Conservation (phyloP, 1,140 invertebrate species). For the Penaeus japonicus region DNA sequence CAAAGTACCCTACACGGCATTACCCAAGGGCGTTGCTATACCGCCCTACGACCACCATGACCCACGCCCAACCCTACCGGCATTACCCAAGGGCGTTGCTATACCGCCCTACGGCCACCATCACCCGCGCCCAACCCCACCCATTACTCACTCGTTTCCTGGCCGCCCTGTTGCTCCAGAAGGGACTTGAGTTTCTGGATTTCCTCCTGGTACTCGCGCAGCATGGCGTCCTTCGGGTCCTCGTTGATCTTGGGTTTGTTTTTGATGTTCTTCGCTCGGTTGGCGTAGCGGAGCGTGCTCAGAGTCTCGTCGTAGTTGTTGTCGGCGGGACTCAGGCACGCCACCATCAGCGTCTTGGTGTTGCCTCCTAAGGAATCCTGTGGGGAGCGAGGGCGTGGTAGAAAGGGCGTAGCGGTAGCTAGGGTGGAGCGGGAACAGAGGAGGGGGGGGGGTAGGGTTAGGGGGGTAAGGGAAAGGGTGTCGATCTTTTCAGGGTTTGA, state of each 20-base stretch:
- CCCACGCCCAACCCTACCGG: neutral
- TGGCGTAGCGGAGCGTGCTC: slow-evolving; percentile 86
- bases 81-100: neutral
- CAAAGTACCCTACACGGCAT: no score
- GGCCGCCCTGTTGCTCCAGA: slow-evolving; percentile 66
- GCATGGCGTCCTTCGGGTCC: slow-evolving; percentile 89
- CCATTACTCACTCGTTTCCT: slow-evolving; percentile 46
- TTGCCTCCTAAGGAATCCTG: slow-evolving; percentile 93
- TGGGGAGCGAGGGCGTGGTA: neutral
- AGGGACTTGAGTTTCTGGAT: slow-evolving; percentile 78
- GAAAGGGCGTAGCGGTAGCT: neutral
- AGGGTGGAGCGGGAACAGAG: neutral
- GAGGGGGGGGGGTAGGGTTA: neutral
- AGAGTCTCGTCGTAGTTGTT: slow-evolving; percentile 91
- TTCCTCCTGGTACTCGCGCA: slow-evolving; percentile 88
- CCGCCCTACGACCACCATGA: neutral
- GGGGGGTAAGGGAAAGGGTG: neutral
- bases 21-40: no score
- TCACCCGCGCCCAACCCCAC: neutral
- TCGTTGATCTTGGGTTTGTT: slow-evolving; percentile 94
- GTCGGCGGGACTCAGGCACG: slow-evolving; percentile 87
- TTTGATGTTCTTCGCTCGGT: slow-evolving; percentile 91
- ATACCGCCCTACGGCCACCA: neutral
- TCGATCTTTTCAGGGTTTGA: no score
- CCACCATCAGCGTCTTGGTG: slow-evolving; percentile 93